phyloP scores from a whole-genome alignment of 2,888 invertebrate genomes.

The Dicranocentrus wangi region DNA sequence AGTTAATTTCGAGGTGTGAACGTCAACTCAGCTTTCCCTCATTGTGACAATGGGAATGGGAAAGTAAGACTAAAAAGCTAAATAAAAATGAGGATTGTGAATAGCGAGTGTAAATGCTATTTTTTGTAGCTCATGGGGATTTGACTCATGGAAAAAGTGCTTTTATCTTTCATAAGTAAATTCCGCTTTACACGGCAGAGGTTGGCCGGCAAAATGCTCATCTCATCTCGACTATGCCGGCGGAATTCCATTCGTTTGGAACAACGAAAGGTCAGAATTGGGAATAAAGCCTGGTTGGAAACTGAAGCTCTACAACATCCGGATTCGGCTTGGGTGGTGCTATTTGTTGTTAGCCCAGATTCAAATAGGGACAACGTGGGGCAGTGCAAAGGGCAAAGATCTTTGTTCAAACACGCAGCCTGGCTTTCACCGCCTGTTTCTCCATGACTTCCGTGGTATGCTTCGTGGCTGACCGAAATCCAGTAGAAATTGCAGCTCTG shows the following conservation, averaged over 20 bases:
- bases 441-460: neutral
- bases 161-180: too few species aligned
- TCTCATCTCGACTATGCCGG: neutral
- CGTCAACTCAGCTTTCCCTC: too few species aligned
- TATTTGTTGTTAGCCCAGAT: neutral
- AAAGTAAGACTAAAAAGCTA: too few species aligned
- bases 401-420: neutral
- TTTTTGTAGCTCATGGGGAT: too few species aligned
- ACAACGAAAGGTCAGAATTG: neutral
- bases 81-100: too few species aligned
- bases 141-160: too few species aligned
- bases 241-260: neutral
- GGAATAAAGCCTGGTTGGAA: neutral
- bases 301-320: neutral
- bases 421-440: neutral
- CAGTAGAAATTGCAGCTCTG: neutral
- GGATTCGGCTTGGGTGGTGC: neutral
- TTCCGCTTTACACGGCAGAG: too few species aligned
- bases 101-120: too few species aligned
- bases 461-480: neutral
- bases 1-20: too few species aligned
- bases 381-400: neutral
- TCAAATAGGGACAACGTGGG: neutral
- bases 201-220: too few species aligned
- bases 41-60: too few species aligned